phyloP scores from a whole-genome alignment of 2,888 invertebrate genomes.

The Melanostoma mellinum region DNA sequence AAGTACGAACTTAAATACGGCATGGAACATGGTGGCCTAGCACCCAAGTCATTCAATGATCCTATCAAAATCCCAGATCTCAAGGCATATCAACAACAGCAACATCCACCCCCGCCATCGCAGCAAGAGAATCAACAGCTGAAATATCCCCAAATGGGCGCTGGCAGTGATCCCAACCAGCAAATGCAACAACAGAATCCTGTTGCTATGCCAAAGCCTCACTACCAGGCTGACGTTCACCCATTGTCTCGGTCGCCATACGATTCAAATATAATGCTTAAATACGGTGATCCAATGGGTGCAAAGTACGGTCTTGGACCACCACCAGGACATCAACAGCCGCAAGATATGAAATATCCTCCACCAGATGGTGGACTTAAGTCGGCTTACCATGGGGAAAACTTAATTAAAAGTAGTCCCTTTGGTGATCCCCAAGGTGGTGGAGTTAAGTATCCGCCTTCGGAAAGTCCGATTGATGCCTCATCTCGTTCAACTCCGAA shows the following conservation, averaged over 20 bases:
- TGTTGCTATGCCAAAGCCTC: constrained; percentile 80
- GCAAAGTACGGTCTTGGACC: constrained; percentile 78
- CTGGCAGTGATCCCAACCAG: constrained; percentile 49
- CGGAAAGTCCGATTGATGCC: constrained; percentile 81
- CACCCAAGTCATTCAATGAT: constrained; percentile 77
- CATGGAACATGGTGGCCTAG: constrained; percentile 78
- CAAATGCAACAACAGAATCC: constrained; percentile 52
- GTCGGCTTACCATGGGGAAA: constrained; percentile 80
- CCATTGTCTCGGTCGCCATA: constrained; percentile 80
- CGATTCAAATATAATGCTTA: constrained; percentile 81
- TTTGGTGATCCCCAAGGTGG: constrained; percentile 77
- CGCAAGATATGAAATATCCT: constrained; percentile 81
- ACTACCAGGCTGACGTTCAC: constrained; percentile 80
- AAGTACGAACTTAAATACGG: constrained; percentile 82
- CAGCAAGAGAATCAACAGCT: constrained; percentile 75
- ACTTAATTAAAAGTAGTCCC: constrained; percentile 81
- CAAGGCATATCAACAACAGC: constrained; percentile 75
- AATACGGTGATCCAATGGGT: constrained; percentile 81
- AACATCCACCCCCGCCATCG: constrained; percentile 68
- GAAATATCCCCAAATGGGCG: constrained; percentile 61
- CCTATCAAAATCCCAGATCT: constrained; percentile 80
- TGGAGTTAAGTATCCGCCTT: constrained; percentile 77
- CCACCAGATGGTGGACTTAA: constrained; percentile 78
- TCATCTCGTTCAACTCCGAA: constrained; percentile 81
- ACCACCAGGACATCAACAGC: constrained; percentile 76